phyloP scores from a whole-genome alignment of 2,888 invertebrate genomes.

The Rosalia funebris region DNA sequence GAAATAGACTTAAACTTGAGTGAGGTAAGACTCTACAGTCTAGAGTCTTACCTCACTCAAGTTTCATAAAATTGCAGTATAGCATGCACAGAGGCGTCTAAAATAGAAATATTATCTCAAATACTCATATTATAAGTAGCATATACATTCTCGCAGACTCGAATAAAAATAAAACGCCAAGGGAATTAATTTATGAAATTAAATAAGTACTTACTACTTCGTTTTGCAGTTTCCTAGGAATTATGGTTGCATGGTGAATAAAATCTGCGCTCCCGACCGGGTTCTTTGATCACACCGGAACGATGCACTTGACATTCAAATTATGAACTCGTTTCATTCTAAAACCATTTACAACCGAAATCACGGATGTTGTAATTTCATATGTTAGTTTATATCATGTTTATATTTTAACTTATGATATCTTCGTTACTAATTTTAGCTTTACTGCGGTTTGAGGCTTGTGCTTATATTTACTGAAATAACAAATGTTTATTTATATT shows the following conservation, averaged over 20 bases:
- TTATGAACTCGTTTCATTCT: constrained; percentile 23
- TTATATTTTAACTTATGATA: constrained; percentile 13
- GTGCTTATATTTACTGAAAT: constrained; percentile 14
- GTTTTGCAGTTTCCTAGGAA: constrained; percentile 19
- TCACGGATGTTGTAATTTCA: constrained; percentile 24
- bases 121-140: too few relatives aligned
- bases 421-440: constrained; percentile 14
- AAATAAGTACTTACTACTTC: not conserved
- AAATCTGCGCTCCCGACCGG: constrained; percentile 4
- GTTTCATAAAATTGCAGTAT: too few relatives aligned
- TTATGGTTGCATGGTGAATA: constrained; percentile 18
- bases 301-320: constrained; percentile 29
- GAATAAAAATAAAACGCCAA: too few relatives aligned
- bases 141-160: too few relatives aligned
- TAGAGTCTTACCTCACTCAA: too few relatives aligned
- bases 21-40: too few relatives aligned
- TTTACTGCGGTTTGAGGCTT: not conserved
- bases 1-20: too few relatives aligned
- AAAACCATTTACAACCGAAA: constrained; percentile 19
- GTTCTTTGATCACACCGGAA: constrained; percentile 17
- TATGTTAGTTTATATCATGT: constrained; percentile 19
- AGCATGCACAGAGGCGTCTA: too few relatives aligned
- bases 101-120: too few relatives aligned
- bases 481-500: constrained; percentile 8
- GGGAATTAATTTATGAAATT: constrained; percentile 7